Base-by-base conservation (phyloP, 2,113 vertebrate genomes). In the human (Homo sapiens) region DNA sequence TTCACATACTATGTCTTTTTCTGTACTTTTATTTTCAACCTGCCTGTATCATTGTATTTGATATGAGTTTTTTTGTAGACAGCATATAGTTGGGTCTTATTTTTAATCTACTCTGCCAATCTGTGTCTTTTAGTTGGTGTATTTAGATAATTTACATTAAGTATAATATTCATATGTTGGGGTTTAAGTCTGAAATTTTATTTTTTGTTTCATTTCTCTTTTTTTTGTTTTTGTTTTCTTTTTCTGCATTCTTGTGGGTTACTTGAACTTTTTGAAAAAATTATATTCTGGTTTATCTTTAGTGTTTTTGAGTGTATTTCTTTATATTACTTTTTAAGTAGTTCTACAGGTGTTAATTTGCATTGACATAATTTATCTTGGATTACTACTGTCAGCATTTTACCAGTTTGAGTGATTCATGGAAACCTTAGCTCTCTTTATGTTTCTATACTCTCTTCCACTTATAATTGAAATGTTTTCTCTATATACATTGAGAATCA, bases 141-240 rank as follows among this genome's bases (percentile, higher is more conserved):
- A 59, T 80, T 97, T 96, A 97, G 48, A 68, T 66, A 55, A 66
- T 40, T 48, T 85, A 50, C 16, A 50, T 85, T 90, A 38, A 75
- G 23, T 68, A 0, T 66, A 81, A 48, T 92, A 9, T 30, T 55
- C 4, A 57, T 72, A 75, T n/a, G 11, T 68, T 93, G 68, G 23
- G 18, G 18, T 14, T 85, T 89, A 75, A 66, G 10, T 93, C 17
- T 83, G 4, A 14, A 40, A 20, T 81, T 81, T 91, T 80, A 22
- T 72, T 79, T 78, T 81, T 8, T 85, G 10, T 75, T 35, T 89
- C 10, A 35, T 82, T 17, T 48, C n/a, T 13, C 23, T 27, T 14
- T 68, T 68, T 78, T 11, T 43, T 64, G 5, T 75, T 64, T 95
- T 17, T 89, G 1, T 50, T 66, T 59, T 27, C 35, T 48, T 78